Conservation (phyloP, 2,888 invertebrate genomes). For the Pachliopta kotzebuea region DNA sequence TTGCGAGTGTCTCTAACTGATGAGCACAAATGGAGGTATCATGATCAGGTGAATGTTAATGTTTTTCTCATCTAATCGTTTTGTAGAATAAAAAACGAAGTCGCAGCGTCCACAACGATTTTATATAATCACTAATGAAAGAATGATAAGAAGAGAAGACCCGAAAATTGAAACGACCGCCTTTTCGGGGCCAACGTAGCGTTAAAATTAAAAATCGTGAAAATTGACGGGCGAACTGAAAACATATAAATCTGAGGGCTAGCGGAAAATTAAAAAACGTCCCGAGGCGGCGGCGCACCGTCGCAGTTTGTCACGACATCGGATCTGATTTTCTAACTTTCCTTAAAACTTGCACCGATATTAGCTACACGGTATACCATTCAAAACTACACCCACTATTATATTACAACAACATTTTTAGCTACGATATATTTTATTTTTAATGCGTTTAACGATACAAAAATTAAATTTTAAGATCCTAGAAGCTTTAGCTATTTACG, state of each 20-base stretch:
- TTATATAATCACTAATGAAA: conserved; percentile 36
- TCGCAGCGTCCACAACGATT: conserved; percentile 29
- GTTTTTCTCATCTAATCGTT: too few relatives aligned
- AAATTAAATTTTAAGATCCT: too few relatives aligned
- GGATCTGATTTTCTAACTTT: conserved; percentile 39
- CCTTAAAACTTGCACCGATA: conserved; percentile 28
- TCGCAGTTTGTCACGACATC: conserved; percentile 43
- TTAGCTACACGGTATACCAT: not conserved
- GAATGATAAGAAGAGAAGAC: conserved; percentile 35
- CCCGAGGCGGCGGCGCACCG: conserved; percentile 53
- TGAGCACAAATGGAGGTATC: too few relatives aligned
- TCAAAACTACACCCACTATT: not conserved
- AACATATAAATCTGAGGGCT: conserved; percentile 74
- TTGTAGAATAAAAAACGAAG: not conserved
- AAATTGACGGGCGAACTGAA: conserved; percentile 70
- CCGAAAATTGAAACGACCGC: conserved; percentile 51
- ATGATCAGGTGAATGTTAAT: too few relatives aligned
- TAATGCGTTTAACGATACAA: too few relatives aligned
- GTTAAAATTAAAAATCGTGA: conserved; percentile 71
- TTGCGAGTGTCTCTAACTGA: too few relatives aligned
- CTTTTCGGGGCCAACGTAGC: conserved; percentile 59
- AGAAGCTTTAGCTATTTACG: too few relatives aligned
- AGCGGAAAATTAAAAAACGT: conserved; percentile 76
- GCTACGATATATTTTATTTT: too few relatives aligned
- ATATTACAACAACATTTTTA: too few relatives aligned